A percentile compares a stretch with the other conserved stretches of the same genome.
Evolutionary conservation across 2,888 invertebrate genomes (phyloP).

Genomic region (Chymomyza procnemis): DNA sequence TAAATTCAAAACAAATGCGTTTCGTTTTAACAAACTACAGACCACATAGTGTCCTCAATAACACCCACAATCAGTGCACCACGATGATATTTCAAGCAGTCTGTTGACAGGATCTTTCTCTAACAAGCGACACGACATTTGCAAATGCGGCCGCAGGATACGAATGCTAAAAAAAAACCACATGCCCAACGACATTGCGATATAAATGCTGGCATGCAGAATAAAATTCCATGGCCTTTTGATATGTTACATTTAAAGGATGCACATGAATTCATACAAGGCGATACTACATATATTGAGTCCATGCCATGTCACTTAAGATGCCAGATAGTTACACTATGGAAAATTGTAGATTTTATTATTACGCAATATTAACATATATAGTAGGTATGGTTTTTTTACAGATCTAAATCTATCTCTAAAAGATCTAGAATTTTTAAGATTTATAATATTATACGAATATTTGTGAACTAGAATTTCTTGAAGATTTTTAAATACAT

Average conservation of each 20-base stretch:
- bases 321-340: too few relatives aligned
- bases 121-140: slow-evolving; percentile 12
- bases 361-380: too few relatives aligned
- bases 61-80: not conserved
- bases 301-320: too few relatives aligned
- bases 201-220: slow-evolving; percentile 43
- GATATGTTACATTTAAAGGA: slow-evolving; percentile 51
- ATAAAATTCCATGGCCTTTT: slow-evolving; percentile 57
- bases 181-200: slow-evolving; percentile 20
- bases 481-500: too few relatives aligned
- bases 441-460: too few relatives aligned
- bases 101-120: not conserved
- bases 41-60: not conserved
- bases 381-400: too few relatives aligned
- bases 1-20: not conserved
- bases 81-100: not conserved
- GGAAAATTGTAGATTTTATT: too few relatives aligned
- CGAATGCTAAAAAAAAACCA: slow-evolving; percentile 16
- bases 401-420: too few relatives aligned
- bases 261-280: not conserved
- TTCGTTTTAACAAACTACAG: not conserved
- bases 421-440: too few relatives aligned
- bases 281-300: not conserved
- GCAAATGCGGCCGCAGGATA: slow-evolving; percentile 33
- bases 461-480: too few relatives aligned